phyloP scores from a whole-genome alignment of 2,888 invertebrate genomes.

The Meta bourneti region DNA sequence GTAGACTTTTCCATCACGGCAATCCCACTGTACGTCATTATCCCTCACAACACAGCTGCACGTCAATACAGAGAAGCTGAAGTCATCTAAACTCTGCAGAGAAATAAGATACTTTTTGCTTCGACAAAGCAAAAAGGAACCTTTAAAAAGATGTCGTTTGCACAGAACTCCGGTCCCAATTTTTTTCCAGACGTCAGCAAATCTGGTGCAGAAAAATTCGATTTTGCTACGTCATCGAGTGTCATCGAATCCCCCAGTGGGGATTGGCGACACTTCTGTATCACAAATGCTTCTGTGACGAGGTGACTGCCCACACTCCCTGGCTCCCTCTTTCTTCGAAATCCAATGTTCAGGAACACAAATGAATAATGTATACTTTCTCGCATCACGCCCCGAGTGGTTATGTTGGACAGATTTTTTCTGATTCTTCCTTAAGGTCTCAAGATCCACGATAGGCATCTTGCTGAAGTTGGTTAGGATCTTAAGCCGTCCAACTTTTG shows the following conservation, averaged over 20 bases:
- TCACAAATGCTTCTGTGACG: too few species aligned
- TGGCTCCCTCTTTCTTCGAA: not conserved
- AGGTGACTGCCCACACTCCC: too few species aligned
- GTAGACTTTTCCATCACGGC: too few species aligned
- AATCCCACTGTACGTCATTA: too few species aligned
- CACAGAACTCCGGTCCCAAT: not conserved
- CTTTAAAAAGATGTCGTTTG: not conserved
- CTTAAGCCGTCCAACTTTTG: too few species aligned
- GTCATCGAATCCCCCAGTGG: not conserved
- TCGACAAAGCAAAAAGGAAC: too few species aligned
- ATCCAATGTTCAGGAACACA: not conserved
- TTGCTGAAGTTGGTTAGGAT: too few species aligned
- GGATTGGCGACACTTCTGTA: not conserved
- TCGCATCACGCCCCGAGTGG: not conserved
- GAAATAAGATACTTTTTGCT: too few species aligned
- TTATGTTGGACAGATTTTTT: not conserved
- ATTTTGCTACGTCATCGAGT: constrained; percentile 33
- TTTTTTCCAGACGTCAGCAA: constrained; percentile 5
- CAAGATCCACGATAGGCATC: too few species aligned
- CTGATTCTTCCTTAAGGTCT: not conserved
- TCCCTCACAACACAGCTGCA: too few species aligned
- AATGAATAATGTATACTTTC: not conserved
- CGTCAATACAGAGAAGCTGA: too few species aligned
- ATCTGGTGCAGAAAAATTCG: not conserved
- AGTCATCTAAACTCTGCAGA: too few species aligned